These are phyloP conservation scores for Oreochromis aureus DNA, from an alignment of 2,113 vertebrate species.

Conservation along the genomic window DNA sequence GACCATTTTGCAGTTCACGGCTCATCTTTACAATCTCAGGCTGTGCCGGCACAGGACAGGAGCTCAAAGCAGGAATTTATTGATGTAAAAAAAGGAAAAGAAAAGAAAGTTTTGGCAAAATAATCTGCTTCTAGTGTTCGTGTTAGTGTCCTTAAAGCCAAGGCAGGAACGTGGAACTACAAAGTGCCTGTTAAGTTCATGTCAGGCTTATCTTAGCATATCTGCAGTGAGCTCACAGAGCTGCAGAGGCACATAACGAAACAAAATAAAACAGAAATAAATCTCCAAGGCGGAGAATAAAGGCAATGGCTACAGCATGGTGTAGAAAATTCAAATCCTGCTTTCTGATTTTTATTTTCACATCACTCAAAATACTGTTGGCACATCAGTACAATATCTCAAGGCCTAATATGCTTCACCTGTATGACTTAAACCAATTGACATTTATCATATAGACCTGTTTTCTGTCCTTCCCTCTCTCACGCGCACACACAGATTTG, in stretches of 20 bases:
- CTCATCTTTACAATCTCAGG: slow-evolving; percentile 16
- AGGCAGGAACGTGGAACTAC: not conserved
- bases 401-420: slow-evolving; percentile 15
- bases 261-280: not conserved
- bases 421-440: slow-evolving; percentile 24
- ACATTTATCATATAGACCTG: slow-evolving; percentile 56
- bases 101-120: not conserved
- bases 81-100: not conserved
- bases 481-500: not conserved
- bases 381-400: slow-evolving; percentile 7
- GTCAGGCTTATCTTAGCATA: not conserved
- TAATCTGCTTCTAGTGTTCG: not conserved
- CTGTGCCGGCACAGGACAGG: not conserved
- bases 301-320: not conserved
- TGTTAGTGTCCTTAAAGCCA: not conserved
- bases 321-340: not conserved
- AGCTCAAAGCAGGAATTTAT: not conserved
- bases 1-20: slow-evolving; percentile 26
- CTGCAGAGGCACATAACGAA: not conserved
- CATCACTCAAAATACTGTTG: not conserved
- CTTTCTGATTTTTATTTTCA: not conserved
- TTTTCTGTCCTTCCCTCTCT: not conserved
- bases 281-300: not conserved
- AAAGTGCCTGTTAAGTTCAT: not conserved
- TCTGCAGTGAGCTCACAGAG: not conserved